A percentile compares a stretch with the other conserved stretches of the same genome.
Evolutionary conservation across 2,888 invertebrate genomes (phyloP).

Genomic region (Linnaemya vulpina): DNA sequence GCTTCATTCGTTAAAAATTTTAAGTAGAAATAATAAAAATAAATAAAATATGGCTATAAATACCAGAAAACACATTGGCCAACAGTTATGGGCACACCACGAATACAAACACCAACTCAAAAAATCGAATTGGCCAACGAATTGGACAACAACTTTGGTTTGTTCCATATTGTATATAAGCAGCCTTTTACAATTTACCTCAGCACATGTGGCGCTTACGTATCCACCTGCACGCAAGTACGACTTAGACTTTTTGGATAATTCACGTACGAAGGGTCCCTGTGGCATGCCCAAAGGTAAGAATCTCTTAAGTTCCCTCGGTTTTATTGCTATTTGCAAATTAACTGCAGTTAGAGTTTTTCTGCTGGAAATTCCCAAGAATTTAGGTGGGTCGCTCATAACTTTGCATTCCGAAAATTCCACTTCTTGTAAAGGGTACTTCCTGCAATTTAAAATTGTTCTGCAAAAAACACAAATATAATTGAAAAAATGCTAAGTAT

Average conservation of each 20-base stretch:
- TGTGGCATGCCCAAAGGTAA: slow-evolving; percentile 98
- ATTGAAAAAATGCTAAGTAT: too few relatives aligned
- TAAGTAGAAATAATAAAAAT: slow-evolving; percentile 18
- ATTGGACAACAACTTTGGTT: slow-evolving; percentile 53
- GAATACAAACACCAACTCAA: slow-evolving; percentile 37
- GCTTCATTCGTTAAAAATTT: slow-evolving; percentile 17
- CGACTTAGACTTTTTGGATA: slow-evolving; percentile 96
- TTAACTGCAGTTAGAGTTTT: too few relatives aligned
- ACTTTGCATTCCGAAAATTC: too few relatives aligned
- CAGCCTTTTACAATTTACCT: slow-evolving; percentile 67
- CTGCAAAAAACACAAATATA: too few relatives aligned
- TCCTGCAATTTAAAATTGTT: too few relatives aligned
- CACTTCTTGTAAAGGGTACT: too few relatives aligned
- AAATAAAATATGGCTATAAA: slow-evolving; percentile 61
- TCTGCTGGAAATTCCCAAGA: too few relatives aligned
- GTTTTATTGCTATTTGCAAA: neutral
- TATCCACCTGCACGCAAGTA: slow-evolving; percentile 94
- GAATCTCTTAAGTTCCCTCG: slow-evolving; percentile 69
- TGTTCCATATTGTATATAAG: slow-evolving; percentile 56
- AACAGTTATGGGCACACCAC: slow-evolving; percentile 60
- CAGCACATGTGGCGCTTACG: slow-evolving; percentile 91
- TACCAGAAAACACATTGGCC: slow-evolving; percentile 50
- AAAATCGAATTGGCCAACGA: slow-evolving; percentile 50
- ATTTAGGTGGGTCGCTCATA: too few relatives aligned
- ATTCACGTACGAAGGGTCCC: slow-evolving; percentile 93